phyloP scores from a whole-genome alignment of 2,113 vertebrate species.

The Tenrec ecaudatus region DNA sequence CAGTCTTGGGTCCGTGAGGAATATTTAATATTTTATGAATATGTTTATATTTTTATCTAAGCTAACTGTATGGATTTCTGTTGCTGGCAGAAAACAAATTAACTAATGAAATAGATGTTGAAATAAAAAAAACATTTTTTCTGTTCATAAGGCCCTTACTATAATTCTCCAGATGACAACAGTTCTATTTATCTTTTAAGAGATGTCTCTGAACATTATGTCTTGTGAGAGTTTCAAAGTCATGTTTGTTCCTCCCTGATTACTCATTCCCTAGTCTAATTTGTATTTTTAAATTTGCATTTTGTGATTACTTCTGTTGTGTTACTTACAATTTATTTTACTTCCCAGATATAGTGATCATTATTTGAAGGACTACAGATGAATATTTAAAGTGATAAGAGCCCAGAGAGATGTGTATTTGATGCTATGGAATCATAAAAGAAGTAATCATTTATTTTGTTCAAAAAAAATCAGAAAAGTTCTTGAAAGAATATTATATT shows the following conservation, averaged over 20 bases:
- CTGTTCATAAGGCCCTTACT: background rate
- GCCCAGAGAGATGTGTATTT: background rate
- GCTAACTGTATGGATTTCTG: background rate
- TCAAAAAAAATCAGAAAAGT: background rate
- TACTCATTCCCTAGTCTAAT: background rate
- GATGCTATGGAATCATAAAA: background rate
- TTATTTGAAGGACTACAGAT: background rate
- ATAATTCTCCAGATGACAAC: background rate
- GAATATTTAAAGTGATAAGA: conserved; percentile 1
- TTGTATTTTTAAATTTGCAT: background rate
- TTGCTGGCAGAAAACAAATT: background rate
- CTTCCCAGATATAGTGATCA: background rate
- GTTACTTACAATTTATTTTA: background rate
- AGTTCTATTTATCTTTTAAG: conserved; percentile 3
- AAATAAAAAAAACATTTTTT: background rate
- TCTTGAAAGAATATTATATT: background rate
- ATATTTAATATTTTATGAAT: background rate
- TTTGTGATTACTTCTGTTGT: background rate
- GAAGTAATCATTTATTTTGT: background rate
- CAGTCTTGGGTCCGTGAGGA: background rate
- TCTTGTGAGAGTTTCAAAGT: conserved; percentile 1
- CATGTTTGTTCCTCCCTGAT: background rate
- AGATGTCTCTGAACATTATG: background rate
- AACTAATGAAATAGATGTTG: conserved; percentile 5
- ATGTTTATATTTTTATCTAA: conserved; percentile 1